Evolutionary conservation across 2,113 vertebrate genomes (phyloP).

Genomic region (Tylochromis polylepis): DNA sequence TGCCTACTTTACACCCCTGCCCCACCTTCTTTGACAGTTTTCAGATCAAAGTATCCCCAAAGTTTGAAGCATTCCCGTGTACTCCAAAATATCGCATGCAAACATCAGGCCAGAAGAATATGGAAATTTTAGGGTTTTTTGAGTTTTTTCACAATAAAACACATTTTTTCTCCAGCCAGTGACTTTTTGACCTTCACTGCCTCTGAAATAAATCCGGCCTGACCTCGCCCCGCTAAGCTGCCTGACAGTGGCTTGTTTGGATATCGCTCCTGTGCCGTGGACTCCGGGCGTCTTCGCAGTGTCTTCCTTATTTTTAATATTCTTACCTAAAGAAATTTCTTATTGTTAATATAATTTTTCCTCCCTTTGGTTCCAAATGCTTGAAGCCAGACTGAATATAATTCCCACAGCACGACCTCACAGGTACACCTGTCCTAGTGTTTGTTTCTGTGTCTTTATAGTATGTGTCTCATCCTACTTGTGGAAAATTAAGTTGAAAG

Average conservation of each 20-base stretch:
- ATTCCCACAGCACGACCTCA: neutral
- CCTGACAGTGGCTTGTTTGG: neutral
- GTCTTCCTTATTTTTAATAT: neutral
- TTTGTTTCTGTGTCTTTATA: too few relatives aligned
- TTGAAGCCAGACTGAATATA: neutral
- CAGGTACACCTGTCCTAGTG: neutral
- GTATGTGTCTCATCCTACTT: too few relatives aligned
- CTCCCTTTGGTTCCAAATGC: rapidly evolving
- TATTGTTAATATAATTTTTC: neutral
- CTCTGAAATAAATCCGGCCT: neutral
- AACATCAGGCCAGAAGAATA: rapidly evolving
- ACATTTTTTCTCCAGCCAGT: neutral
- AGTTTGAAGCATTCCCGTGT: neutral
- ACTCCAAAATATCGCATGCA: neutral
- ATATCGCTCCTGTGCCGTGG: too few relatives aligned
- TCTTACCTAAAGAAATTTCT: neutral
- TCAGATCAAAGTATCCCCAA: neutral
- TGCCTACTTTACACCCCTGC: neutral
- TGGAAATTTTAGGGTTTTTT: neutral
- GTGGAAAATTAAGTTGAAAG: too few relatives aligned
- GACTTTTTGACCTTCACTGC: neutral
- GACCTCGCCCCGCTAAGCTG: neutral
- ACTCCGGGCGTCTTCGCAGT: neutral
- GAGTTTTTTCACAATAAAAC: neutral
- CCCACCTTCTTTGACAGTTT: neutral